Evolutionary conservation across 2,888 invertebrate species (phyloP).

Genomic region (Hydraecia micacea): DNA sequence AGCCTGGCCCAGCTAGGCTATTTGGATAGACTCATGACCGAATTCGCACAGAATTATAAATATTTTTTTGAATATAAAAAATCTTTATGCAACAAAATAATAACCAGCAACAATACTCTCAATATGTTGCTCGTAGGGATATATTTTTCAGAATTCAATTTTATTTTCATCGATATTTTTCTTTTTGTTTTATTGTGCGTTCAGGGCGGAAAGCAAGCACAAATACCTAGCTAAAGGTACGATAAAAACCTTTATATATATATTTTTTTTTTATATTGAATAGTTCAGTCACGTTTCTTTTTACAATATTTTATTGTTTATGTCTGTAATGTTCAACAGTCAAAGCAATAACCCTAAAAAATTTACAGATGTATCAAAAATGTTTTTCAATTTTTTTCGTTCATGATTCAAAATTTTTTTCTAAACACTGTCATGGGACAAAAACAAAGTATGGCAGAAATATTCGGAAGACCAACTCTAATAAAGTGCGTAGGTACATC

Average conservation of each 20-base stretch:
- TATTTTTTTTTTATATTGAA: not conserved
- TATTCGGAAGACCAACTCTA: not conserved
- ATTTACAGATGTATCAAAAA: not conserved
- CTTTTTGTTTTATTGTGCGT: not conserved
- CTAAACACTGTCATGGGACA: not conserved
- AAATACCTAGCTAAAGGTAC: not conserved
- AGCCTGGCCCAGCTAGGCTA: too few species aligned
- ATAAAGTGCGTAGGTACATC: not conserved
- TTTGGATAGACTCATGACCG: not conserved
- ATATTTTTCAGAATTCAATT: constrained; percentile 12
- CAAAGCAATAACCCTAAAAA: not conserved
- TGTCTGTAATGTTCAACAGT: not conserved
- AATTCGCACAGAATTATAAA: not conserved
- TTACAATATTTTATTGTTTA: not conserved
- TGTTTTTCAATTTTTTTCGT: not conserved
- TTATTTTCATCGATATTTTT: not conserved
- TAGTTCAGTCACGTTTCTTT: not conserved
- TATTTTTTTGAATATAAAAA: not conserved
- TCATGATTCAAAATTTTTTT: not conserved
- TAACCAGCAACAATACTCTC: not conserved
- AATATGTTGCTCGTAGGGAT: not conserved
- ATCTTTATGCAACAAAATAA: not conserved
- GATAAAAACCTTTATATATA: not conserved
- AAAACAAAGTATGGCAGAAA: not conserved
- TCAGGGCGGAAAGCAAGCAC: not conserved